Base-by-base conservation (phyloP, 1,140 invertebrate species). In the Camponotus floridanus region DNA sequence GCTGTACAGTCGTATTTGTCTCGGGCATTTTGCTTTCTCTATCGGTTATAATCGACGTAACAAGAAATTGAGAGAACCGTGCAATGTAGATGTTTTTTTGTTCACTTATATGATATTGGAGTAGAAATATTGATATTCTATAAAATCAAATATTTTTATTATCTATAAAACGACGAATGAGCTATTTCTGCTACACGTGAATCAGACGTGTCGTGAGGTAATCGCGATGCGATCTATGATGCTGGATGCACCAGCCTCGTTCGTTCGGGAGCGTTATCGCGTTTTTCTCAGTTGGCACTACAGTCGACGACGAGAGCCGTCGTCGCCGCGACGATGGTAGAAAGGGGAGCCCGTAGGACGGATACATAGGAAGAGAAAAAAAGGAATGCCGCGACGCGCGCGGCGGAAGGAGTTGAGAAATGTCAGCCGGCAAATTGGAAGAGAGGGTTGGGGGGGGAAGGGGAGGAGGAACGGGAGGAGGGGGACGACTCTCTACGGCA, bases 381-480 rank as follows among this genome's bases (percentile, higher is more conserved):
- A 79, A 85, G 62, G n/a, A 48, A 86, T 57, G 71, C 78, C 62
- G 57, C 88, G 83, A 73, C 51, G 59, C 39, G 76, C 68, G 81
- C 36, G 70, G 65, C 73, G 55, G 86, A 88, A 90, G 85, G 87
- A 91, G 90, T 85, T 92, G 88, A 91, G 91, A 93, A 94, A 93
- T 93, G 92, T 94, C 92, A 93, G 88, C 87, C 92, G 91, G 92
- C 90, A 93, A 94, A 94, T 93, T 94, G 93, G 92, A 88, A 86
- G 88, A 64, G 78, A 89, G 71, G 59, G 73, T 64, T 51, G 31
- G 51, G 79, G 57, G 78, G 67, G 86, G 33, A 39, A 36, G 51
- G 39, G 39, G 33, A 26, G 26, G 4, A 15, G 9, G 51, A 11
- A n/a, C 55, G 85, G 73, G 86, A 68, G 51, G 86, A 68, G 51